Evolutionary conservation across 1,140 invertebrate species (phyloP).

Genomic region (Helicoverpa armigera): DNA sequence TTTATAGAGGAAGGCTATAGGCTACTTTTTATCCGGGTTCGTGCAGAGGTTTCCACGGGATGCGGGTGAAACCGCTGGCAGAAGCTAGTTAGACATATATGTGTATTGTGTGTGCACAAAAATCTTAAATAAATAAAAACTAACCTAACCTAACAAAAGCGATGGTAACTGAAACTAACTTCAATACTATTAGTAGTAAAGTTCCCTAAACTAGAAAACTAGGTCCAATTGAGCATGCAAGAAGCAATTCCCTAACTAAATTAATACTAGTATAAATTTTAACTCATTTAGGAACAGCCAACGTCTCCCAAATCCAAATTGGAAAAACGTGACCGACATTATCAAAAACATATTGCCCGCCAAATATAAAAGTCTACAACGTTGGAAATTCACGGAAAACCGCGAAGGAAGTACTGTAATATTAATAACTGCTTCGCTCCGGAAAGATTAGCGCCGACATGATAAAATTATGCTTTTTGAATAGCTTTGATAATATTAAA

Average conservation of each 20-base stretch:
- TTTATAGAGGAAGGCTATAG: too few relatives aligned
- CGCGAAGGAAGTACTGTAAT: conserved; percentile 36
- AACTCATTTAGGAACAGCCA: not conserved
- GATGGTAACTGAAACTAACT: too few relatives aligned
- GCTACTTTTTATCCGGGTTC: too few relatives aligned
- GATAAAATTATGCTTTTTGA: conserved; percentile 47
- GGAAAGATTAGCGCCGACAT: conserved; percentile 33
- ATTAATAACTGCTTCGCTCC: conserved; percentile 30
- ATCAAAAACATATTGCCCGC: not conserved
- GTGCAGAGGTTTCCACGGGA: too few relatives aligned
- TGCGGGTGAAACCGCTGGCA: too few relatives aligned
- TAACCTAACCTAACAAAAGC: too few relatives aligned
- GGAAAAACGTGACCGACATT: not conserved
- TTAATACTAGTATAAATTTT: not conserved
- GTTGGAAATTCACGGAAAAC: conserved; percentile 9
- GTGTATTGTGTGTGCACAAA: too few relatives aligned
- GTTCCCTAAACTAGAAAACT: too few relatives aligned
- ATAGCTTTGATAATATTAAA: conserved; percentile 47
- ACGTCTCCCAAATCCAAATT: conserved; percentile 6
- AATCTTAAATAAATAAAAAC: too few relatives aligned
- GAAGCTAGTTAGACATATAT: too few relatives aligned
- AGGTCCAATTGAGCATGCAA: not conserved
- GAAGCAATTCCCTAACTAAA: not conserved
- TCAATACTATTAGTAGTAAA: too few relatives aligned
- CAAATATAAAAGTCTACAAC: conserved; percentile 11